These are phyloP conservation scores for Eulemur coronatus DNA, from an alignment of 2,797 vertebrate species.

Conservation along the genomic window DNA sequence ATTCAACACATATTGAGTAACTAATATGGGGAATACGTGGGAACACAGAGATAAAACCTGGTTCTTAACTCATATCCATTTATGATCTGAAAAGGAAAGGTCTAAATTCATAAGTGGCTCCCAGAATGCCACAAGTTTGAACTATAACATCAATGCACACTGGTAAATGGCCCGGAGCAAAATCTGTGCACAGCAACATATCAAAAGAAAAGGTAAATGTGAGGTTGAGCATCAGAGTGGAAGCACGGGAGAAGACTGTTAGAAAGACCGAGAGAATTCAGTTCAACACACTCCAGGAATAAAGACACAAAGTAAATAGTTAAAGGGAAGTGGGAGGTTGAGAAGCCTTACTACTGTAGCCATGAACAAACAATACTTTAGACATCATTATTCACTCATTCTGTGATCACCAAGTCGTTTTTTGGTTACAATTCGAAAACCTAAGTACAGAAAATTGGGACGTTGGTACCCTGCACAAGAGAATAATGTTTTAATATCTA, in stretches of 20 bases:
- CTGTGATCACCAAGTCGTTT: neutral
- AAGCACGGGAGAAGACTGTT: neutral
- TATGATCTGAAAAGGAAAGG: neutral
- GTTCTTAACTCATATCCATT: neutral
- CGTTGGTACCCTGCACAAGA: neutral
- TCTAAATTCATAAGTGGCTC: neutral
- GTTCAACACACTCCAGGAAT: neutral
- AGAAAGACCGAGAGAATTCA: neutral
- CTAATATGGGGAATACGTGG: neutral
- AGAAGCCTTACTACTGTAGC: neutral
- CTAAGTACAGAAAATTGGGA: neutral
- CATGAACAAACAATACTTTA: neutral
- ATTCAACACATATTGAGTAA: neutral
- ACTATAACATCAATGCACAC: neutral
- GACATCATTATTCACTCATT: neutral
- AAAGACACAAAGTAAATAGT: neutral
- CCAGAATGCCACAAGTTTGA: neutral
- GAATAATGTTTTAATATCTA: neutral
- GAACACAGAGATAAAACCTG: neutral
- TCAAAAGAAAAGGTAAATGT: slow-evolving; percentile 12
- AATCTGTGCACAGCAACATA: neutral
- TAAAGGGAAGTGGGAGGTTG: neutral
- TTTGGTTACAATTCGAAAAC: slow-evolving; percentile 17
- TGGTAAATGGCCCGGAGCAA: slow-evolving; percentile 25
- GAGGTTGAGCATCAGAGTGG: neutral